Conservation (phyloP, 2,888 invertebrate species). For the Conus canariensis region DNA sequence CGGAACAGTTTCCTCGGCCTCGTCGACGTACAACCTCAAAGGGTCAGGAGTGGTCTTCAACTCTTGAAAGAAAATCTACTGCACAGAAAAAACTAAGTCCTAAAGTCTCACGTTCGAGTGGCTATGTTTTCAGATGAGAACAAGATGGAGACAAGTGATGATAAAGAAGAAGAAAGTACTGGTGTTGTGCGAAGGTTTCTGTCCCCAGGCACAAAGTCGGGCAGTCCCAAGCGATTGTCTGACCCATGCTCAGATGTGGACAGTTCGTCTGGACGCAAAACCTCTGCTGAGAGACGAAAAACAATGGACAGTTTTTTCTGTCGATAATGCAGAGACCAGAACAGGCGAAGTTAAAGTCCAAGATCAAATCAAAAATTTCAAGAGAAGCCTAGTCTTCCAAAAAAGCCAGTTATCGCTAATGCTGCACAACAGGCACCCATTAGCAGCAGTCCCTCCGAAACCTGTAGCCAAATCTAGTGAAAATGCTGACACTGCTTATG, state of each 20-base stretch:
- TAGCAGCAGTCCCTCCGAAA: background rate
- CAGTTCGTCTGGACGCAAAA: constrained; percentile 5
- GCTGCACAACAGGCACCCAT: background rate
- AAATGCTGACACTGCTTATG: constrained; percentile 9
- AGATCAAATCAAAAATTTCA: constrained; percentile 62
- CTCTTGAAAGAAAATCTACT: constrained; percentile 27
- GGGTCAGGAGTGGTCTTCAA: constrained; percentile 12
- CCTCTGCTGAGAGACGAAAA: constrained; percentile 44
- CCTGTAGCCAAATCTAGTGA: background rate
- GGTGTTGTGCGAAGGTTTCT: constrained; percentile 26
- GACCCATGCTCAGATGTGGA: constrained; percentile 26
- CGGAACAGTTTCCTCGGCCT: constrained; percentile 17
- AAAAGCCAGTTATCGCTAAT: constrained; percentile 38
- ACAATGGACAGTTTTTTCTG: constrained; percentile 41
- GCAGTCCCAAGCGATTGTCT: constrained; percentile 36
- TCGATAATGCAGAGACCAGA: background rate
- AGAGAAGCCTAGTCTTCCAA: constrained; percentile 45
- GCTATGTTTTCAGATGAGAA: constrained; percentile 22
- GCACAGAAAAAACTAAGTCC: constrained; percentile 19
- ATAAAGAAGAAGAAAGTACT: background rate
- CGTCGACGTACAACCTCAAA: background rate
- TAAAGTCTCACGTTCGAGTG: constrained; percentile 24
- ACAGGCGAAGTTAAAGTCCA: constrained; percentile 54
- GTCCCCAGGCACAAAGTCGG: background rate
- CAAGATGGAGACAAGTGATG: background rate